Base-by-base conservation (phyloP, 2,113 vertebrate genomes). In the Notechis scutatus region DNA sequence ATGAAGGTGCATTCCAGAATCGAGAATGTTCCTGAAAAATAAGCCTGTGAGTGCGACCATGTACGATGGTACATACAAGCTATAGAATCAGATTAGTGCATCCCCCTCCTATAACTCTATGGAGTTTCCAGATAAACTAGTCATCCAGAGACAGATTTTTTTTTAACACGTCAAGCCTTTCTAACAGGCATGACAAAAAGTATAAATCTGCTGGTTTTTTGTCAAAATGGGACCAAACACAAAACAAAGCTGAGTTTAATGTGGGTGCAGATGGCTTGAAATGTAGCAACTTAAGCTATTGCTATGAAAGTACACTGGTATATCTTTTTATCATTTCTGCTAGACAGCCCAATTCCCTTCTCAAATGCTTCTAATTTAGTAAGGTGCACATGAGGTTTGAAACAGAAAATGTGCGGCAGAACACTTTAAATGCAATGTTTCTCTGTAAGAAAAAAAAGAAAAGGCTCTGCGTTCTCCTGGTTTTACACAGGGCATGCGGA, bases 351-450 rank as follows among this genome's bases (percentile, higher is more conserved):
- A 95, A 94, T 95, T 50, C 59, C 95, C 95, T 97, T 96, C 91
- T 64, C 90, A 96, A 95, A 94, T 74, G 87, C 87, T 97, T 95
- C 91, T 97, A 85, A 96, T 95, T 93, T 94, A 93, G 95, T 95
- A 96, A 95, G 57, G 92, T 94, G 86, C 88, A 87, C 90, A 90
- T 96, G 69, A 39, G 6, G 94, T 94, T 94, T 95, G 94, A 95
- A 94, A 96, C 95, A 96, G n/a, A 64, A 87, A 92, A 92, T 52
- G 87, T 93, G 93, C 23, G 91, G 94, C 94, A 94, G 91, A 88
- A 91, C 56, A 96, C 91, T 94, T 93, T 94, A 94, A 93, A 93
- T 56, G 94, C 85, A 94, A 90, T 94, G 95, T 95, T 93, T 96
- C 92, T 96, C 93, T 92, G 85, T 94, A 96, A 93, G 23, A 96